Base-by-base conservation (phyloP, 1,140 invertebrate species). In the Drosophila insularis region DNA sequence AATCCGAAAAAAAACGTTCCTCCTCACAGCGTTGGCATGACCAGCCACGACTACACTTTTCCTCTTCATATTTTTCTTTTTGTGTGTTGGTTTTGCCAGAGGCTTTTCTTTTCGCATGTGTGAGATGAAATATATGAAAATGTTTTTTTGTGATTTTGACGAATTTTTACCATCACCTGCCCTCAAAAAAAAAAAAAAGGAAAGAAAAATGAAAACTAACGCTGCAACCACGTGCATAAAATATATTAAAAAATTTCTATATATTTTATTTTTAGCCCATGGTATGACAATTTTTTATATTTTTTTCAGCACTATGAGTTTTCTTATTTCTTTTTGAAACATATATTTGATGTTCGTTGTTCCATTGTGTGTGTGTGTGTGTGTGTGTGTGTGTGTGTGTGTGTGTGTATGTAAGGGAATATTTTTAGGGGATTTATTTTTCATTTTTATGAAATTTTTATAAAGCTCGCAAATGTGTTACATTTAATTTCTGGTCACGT, bases 401-500 rank as follows among this genome's bases (percentile, higher is more conserved):
- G 21, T 70, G 60, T 32, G 31, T 73, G 39, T 54, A 27, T 81
- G 46, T 78, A 58, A 63, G 68, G 59, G 56, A 43, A 55, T 76
- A 58, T 77, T 87, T 80, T 56, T 63, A 43, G 63, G 63, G 84
- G 76, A 80, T 89, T 80, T 89, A 74, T 87, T 70, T 89, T 87
- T 84, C 76, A 82, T 87, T 87, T 86, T 81, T 86, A 79, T 81
- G 63, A 64, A 82, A 80, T 73, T 86, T 82, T 82, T 74, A 71
- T 78, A 78, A 84, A 78, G 84, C 80, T 80, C 56, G 58, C 69
- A 69, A 69, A 81, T 87, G 58, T 68, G 60, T 35, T 72, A 67
- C 66, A 80, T 87, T 87, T 89, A 84, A 87, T 87, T 89, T 87
- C 84, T 89, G 68, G 84, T 87, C 84, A 87, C 84, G 84, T 87